phyloP scores from a whole-genome alignment of 1,140 invertebrate species.

The Andrena cerasifolii region DNA sequence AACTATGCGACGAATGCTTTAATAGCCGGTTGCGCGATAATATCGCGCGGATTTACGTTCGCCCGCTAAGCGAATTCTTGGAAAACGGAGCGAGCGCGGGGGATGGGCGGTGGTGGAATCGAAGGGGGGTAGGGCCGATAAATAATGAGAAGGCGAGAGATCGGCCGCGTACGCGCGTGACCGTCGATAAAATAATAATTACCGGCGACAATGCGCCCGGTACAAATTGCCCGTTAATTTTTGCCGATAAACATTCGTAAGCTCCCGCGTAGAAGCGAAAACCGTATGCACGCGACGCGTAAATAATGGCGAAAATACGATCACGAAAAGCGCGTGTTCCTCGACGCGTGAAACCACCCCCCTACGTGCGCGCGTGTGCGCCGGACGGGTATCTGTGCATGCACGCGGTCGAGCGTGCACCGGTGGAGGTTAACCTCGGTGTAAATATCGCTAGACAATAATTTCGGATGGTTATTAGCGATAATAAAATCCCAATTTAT shows the following conservation, averaged over 20 bases:
- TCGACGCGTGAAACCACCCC: conserved; percentile 1
- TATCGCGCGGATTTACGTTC: conserved; percentile 31
- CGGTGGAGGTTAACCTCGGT: conserved; percentile 66
- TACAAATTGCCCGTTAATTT: conserved; percentile 79
- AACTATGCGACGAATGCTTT: conserved; percentile 33
- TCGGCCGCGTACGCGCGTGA: conserved; percentile 56
- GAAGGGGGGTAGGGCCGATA: conserved; percentile 51
- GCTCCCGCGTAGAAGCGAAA: conserved; percentile 59
- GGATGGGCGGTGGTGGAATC: conserved; percentile 36
- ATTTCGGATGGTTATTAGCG: conserved; percentile 79
- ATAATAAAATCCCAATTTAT: conserved; percentile 81
- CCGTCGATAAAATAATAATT: conserved; percentile 79
- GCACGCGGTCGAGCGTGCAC: conserved; percentile 48
- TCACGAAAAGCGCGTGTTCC: conserved; percentile 59
- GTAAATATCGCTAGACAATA: conserved; percentile 79
- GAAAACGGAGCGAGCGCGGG: conserved; percentile 1
- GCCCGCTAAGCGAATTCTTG: conserved; percentile 43
- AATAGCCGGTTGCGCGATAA: conserved; percentile 21
- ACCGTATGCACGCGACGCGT: conserved; percentile 73
- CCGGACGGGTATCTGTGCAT: background rate
- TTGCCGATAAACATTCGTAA: conserved; percentile 80
- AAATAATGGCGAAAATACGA: conserved; percentile 77
- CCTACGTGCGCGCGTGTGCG: background rate
- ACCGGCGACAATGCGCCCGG: conserved; percentile 72
- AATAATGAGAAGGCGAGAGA: conserved; percentile 62